Base-by-base conservation (phyloP, 2,113 vertebrate genomes). In the Tachysurus fulvidraco region DNA sequence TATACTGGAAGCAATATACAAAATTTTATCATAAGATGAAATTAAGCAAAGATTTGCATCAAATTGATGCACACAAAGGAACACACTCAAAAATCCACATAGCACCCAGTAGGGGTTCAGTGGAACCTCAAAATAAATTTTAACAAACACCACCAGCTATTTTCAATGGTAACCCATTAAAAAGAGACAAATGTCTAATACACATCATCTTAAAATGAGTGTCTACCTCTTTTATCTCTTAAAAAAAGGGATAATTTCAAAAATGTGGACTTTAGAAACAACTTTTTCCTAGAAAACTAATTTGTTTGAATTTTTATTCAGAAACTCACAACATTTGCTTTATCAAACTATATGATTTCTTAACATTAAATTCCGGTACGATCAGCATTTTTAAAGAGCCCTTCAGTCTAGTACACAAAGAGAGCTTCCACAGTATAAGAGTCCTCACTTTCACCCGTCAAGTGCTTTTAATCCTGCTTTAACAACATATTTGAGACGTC, bases 251-350 rank as follows among this genome's bases (percentile, higher is more conserved):
- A 65, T 23, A 64, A 64, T 44, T 81, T 83, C 85, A 81, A 84
- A 89, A 83, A 55, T 9, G 44, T 62, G 50, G 65, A 12, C 19
- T 86, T 86, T 54, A 85, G 67, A 85, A 88, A 85, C n/a, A 59
- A 3, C 23, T 67, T 52, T 81, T 28, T 76, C 12, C 65, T 41
- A 55, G 30, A 82, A 84, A 86, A 52, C 12, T 52, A 73, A 76
- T 50, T 76, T 76, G 44, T 76, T 76, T 25, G 25, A 5, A 50
- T 76, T 52, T 85, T 84, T 84, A 11, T 87, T 84, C 78, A 64
- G 52, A 80, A 83, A 73, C 71, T 19, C 77, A 25, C 9, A 76
- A 36, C 13, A 86, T 36, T 62, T 8, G 81, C 52, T 81, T 77
- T 4, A 59, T 41, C 41, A 74, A 85, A 83, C 50, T 44, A 78